Evolutionary conservation across 2,797 vertebrate species (phyloP).

Genomic region (Bovichtus diacanthus): DNA sequence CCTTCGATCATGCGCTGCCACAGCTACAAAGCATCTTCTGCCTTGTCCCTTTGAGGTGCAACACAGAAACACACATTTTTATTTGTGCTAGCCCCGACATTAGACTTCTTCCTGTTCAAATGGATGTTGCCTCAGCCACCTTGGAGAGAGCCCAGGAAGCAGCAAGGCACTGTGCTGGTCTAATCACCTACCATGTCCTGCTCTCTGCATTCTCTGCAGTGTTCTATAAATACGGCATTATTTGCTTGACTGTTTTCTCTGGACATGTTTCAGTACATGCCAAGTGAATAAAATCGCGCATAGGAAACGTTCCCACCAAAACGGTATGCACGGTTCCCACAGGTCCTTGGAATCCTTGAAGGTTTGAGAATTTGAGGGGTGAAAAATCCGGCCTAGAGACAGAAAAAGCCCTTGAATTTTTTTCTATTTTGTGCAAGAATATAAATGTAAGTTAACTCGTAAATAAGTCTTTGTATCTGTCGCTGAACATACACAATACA

Average conservation of each 20-base stretch:
- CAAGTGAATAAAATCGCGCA: background rate
- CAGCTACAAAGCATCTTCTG: conserved; percentile 40
- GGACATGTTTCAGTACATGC: conserved; percentile 26
- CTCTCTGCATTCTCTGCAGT: conserved; percentile 17
- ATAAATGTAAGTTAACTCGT: no score
- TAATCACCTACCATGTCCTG: conserved; percentile 32
- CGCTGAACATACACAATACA: no score
- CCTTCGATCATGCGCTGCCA: conserved; percentile 53
- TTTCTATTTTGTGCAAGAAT: no score
- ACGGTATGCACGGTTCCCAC: no score
- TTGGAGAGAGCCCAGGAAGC: conserved; percentile 20
- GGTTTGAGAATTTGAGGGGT: no score
- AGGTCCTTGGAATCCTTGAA: no score
- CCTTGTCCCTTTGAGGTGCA: conserved; percentile 48
- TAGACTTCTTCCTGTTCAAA: conserved; percentile 37
- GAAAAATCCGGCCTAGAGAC: no score
- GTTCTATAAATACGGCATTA: conserved; percentile 39
- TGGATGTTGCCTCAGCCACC: conserved; percentile 28
- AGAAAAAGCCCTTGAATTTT: no score
- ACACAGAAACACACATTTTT: conserved; percentile 34
- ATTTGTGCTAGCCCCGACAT: conserved; percentile 27
- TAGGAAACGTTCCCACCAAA: conserved; percentile 1
- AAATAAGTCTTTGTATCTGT: no score
- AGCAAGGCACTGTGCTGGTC: conserved; percentile 8
- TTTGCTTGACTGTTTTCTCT: conserved; percentile 34